phyloP scores from a whole-genome alignment of 2,113 vertebrate genomes.

The Nesoenas mayeri region DNA sequence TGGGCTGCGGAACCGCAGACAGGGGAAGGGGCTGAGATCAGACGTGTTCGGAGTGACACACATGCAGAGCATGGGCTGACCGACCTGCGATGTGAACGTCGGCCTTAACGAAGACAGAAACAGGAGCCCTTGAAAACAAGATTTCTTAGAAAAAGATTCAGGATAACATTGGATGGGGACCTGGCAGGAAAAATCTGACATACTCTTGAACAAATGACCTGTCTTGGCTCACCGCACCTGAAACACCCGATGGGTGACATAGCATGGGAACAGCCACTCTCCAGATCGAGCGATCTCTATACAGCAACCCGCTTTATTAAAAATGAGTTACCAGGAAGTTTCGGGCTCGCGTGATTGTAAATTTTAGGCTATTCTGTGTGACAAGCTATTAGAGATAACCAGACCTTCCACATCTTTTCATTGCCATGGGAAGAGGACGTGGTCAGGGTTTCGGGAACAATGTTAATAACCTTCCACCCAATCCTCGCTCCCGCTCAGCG shows the following conservation, averaged over 20 bases:
- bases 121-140: not conserved
- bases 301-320: not conserved
- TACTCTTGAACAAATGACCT: not conserved
- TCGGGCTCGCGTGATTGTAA: not conserved
- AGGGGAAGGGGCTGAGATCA: not conserved
- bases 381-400: conserved; percentile 42
- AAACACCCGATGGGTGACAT: fast-evolving
- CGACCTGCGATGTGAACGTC: fast-evolving
- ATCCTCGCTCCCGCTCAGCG: not conserved
- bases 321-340: not conserved
- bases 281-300: not conserved
- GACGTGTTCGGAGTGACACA: not conserved
- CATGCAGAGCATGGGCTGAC: fast-evolving
- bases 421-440: conserved; percentile 66
- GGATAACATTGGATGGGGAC: not conserved
- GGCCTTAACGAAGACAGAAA: not conserved
- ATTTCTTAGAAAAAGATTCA: not conserved
- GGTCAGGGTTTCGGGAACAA: conserved; percentile 57
- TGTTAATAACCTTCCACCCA: conserved; percentile 42
- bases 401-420: conserved; percentile 49
- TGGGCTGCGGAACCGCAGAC: not conserved
- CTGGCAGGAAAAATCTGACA: not conserved
- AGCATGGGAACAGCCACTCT: not conserved
- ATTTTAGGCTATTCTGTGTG: not conserved
- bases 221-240: fast-evolving